phyloP scores from a whole-genome alignment of 1,140 invertebrate species.

The Neelides sp. region DNA sequence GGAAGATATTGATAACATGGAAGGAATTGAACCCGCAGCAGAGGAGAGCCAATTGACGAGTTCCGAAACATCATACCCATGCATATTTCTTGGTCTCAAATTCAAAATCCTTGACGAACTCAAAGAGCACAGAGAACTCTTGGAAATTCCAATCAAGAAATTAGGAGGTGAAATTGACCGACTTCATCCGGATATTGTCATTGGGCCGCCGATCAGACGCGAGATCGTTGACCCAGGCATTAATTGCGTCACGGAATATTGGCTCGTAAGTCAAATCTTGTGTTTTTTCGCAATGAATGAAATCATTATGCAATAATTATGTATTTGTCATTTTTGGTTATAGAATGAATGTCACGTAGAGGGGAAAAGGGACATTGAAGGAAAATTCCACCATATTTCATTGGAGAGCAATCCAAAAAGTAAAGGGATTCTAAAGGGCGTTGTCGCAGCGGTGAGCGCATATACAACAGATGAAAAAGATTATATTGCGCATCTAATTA shows the following conservation, averaged over 20 bases:
- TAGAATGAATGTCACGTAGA: neutral
- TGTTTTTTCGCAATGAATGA: neutral
- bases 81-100: too few species aligned
- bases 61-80: too few species aligned
- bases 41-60: too few species aligned
- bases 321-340: neutral
- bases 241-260: constrained; percentile 1
- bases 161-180: too few species aligned
- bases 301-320: neutral
- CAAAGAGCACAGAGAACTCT: too few species aligned
- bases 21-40: too few species aligned
- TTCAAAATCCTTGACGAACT: too few species aligned
- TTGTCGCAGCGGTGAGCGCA: constrained; percentile 17
- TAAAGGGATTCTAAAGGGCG: neutral
- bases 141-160: too few species aligned
- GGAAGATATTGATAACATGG: too few species aligned
- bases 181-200: neutral
- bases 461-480: constrained; percentile 10
- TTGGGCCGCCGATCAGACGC: neutral
- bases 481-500: constrained; percentile 8
- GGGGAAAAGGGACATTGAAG: neutral
- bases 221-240: neutral
- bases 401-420: neutral
- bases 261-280: constrained; percentile 2
- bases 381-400: neutral